These are phyloP conservation scores for Neopelma chrysocephalum DNA, from an alignment of 2,797 vertebrate species.

Conservation along the genomic window DNA sequence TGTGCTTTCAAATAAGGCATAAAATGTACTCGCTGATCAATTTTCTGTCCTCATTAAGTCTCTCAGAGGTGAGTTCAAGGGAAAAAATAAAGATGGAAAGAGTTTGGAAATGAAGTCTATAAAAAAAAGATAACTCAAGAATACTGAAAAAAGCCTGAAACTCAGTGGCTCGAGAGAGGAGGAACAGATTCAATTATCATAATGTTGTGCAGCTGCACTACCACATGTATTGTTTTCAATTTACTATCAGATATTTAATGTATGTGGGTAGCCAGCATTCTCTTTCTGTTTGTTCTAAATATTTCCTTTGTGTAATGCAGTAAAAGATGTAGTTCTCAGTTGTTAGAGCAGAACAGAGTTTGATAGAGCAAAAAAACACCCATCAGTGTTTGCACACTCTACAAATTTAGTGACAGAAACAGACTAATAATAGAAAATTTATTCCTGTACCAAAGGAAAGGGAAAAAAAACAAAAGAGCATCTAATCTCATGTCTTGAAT, in stretches of 20 bases:
- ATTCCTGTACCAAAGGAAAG: neutral
- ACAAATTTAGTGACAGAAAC: neutral
- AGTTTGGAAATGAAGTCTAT: neutral
- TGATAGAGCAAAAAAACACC: neutral
- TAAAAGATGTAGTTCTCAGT: neutral
- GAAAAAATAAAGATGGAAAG: neutral
- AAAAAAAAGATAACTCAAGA: neutral
- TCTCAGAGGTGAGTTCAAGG: conserved; percentile 40
- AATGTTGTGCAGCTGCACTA: conserved; percentile 9
- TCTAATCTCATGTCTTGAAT: neutral
- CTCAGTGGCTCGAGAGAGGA: neutral
- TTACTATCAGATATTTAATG: neutral
- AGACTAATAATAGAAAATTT: neutral
- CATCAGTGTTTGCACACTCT: neutral
- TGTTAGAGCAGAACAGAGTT: neutral
- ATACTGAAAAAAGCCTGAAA: neutral
- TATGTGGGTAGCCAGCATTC: neutral
- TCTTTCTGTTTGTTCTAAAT: conserved; percentile 17
- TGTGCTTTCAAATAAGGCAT: conserved; percentile 35
- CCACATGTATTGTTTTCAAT: neutral
- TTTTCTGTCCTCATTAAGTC: conserved; percentile 55
- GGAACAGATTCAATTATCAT: neutral
- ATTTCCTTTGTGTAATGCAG: neutral
- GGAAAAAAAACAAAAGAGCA: neutral
- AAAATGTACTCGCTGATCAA: conserved; percentile 2